Evolutionary conservation across 2,113 vertebrate genomes (phyloP).

Genomic region (Isurus oxyrinchus): DNA sequence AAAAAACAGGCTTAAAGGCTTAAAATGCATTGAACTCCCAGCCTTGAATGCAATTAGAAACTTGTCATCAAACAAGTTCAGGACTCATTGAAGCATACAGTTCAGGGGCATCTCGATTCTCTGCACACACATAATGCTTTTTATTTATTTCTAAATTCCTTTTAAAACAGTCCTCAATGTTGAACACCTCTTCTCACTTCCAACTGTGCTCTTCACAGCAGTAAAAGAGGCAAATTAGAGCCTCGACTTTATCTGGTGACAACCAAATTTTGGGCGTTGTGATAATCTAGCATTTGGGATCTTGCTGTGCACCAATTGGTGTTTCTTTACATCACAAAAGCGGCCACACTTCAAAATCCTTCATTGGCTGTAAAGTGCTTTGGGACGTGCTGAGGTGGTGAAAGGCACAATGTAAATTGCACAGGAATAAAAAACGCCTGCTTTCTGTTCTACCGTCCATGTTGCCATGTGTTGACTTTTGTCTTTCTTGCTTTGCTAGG

Average conservation of each 20-base stretch:
- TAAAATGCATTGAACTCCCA: not conserved
- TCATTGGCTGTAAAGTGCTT: not conserved
- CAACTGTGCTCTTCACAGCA: not conserved
- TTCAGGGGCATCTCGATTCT: not conserved
- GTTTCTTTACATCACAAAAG: not conserved
- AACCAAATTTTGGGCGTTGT: not conserved
- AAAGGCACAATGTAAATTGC: not conserved
- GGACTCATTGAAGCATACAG: not conserved
- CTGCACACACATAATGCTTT: not conserved
- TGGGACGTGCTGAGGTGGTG: not conserved
- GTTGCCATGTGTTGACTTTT: slow-evolving; percentile 8
- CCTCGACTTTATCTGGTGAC: not conserved
- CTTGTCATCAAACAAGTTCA: not conserved
- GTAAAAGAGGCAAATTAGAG: not conserved
- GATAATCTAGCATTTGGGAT: not conserved
- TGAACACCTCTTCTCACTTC: not conserved
- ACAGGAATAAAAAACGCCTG: not conserved
- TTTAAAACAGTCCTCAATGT: not conserved
- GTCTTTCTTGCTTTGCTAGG: slow-evolving; percentile 58
- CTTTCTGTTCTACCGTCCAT: not conserved
- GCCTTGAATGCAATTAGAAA: not conserved
- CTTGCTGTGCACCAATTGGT: not conserved
- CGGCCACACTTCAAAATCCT: not conserved
- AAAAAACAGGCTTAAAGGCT: not conserved
- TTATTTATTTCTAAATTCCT: not conserved